phyloP scores from a whole-genome alignment of 2,113 vertebrate genomes.

The Ia io region DNA sequence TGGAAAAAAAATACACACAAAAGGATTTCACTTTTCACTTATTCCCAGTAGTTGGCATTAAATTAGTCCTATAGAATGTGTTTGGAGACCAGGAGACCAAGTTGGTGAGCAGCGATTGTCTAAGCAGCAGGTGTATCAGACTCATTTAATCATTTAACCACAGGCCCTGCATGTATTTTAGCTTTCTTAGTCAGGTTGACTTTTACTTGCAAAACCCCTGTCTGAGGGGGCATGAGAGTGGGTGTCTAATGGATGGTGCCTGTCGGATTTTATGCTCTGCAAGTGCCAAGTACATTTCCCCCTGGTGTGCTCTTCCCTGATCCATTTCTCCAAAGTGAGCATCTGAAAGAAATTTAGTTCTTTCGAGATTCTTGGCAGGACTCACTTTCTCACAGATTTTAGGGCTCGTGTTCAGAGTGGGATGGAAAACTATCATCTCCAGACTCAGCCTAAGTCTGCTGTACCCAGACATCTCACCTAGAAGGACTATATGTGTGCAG shows the following conservation, averaged over 20 bases:
- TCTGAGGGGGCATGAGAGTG: background rate
- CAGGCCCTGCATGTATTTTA: background rate
- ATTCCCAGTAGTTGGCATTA: constrained; percentile 15
- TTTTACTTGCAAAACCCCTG: constrained; percentile 40
- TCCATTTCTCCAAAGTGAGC: constrained; percentile 17
- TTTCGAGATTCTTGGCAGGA: background rate
- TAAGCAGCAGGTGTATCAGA: background rate
- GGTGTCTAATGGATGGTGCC: background rate
- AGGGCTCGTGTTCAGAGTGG: background rate
- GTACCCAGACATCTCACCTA: background rate
- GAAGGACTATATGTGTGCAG: background rate
- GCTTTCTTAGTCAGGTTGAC: background rate
- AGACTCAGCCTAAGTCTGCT: background rate
- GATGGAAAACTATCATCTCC: background rate
- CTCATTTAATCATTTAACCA: background rate
- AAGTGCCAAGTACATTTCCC: constrained; percentile 17
- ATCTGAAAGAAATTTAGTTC: background rate
- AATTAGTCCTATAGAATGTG: background rate
- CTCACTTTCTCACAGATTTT: background rate
- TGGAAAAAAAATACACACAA: background rate
- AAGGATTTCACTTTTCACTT: background rate
- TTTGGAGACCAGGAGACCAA: background rate
- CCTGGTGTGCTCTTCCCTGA: background rate
- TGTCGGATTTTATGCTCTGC: background rate
- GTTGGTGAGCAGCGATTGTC: background rate